A percentile compares a stretch with the other conserved stretches of the same genome.
These are phyloP conservation scores for Chrysaora quinquecirrha DNA, from an alignment of 30 jellyfish, hydroid and myxozoan genomes.

Conservation along the genomic window DNA sequence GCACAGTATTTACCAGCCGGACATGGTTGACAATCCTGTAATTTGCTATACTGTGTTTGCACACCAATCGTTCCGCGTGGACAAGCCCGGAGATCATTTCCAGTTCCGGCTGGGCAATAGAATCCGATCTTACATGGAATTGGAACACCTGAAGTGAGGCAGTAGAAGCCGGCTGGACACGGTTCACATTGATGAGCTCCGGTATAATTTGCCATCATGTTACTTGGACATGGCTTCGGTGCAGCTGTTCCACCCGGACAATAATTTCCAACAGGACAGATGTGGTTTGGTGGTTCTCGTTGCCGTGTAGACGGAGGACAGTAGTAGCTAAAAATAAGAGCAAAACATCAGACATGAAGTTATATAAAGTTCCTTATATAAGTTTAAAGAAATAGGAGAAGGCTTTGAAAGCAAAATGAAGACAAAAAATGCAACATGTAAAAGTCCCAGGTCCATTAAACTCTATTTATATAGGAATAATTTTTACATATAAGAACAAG, in stretches of 20 bases:
- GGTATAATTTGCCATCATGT: conserved; percentile 92
- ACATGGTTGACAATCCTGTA: conserved; percentile 92
- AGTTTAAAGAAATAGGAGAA: too few species aligned
- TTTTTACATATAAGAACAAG: too few species aligned
- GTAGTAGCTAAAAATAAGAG: conserved; percentile 68
- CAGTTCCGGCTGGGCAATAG: conserved; percentile 99
- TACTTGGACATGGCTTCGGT: conserved; percentile 96
- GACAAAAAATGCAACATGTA: too few species aligned
- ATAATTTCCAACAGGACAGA: conserved; percentile 88
- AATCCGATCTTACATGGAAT: conserved; percentile 82
- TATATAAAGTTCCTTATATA: too few species aligned
- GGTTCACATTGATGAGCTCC: conserved; percentile 87
- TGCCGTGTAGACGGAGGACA: conserved; percentile 90
- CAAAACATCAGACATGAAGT: background rate
- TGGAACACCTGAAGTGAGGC: conserved; percentile 88
- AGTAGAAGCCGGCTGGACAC: conserved; percentile 98
- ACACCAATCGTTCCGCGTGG: conserved; percentile 98
- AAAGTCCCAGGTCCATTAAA: too few species aligned
- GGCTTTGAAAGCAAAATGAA: too few species aligned
- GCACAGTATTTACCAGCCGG: conserved; percentile 97
- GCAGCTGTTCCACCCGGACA: conserved; percentile 97
- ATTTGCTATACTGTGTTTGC: conserved; percentile 59
- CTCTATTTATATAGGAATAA: too few species aligned
- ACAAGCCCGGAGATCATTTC: conserved; percentile 88
- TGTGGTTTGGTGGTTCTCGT: conserved; percentile 76